Evolutionary conservation across 2,888 invertebrate species (phyloP).

Genomic region (Chrysolina oricalcia): DNA sequence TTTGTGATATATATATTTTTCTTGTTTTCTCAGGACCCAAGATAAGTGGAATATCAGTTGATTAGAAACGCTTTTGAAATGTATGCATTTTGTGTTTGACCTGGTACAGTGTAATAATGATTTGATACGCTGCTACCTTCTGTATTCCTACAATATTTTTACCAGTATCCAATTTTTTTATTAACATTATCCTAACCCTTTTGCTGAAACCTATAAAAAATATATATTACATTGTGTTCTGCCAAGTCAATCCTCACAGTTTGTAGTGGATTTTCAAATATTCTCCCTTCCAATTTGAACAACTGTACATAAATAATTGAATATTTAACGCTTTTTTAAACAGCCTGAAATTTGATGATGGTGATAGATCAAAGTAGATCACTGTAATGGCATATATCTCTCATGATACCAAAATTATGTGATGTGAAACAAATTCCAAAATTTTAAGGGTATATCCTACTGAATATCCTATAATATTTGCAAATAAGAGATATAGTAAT

Average conservation of each 20-base stretch:
- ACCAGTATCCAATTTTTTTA: not conserved
- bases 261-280: not conserved
- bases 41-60: not conserved
- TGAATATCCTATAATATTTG: not conserved
- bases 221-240: not conserved
- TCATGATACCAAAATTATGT: not conserved
- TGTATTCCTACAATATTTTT: not conserved
- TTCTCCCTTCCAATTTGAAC: not conserved
- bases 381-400: not conserved
- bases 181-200: not conserved
- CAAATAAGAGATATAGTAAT: not conserved
- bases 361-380: not conserved
- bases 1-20: not conserved
- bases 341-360: not conserved
- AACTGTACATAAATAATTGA: conserved; percentile 6
- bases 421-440: not conserved
- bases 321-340: conserved; percentile 7
- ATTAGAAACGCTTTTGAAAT: not conserved
- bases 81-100: not conserved
- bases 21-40: too few species aligned
- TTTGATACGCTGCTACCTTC: not conserved
- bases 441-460: not conserved
- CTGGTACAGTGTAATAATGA: not conserved
- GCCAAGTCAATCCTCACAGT: not conserved
- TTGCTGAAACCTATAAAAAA: not conserved